These are phyloP conservation scores for Xenopus borealis DNA, from an alignment of 2,113 vertebrate genomes.

Conservation along the genomic window DNA sequence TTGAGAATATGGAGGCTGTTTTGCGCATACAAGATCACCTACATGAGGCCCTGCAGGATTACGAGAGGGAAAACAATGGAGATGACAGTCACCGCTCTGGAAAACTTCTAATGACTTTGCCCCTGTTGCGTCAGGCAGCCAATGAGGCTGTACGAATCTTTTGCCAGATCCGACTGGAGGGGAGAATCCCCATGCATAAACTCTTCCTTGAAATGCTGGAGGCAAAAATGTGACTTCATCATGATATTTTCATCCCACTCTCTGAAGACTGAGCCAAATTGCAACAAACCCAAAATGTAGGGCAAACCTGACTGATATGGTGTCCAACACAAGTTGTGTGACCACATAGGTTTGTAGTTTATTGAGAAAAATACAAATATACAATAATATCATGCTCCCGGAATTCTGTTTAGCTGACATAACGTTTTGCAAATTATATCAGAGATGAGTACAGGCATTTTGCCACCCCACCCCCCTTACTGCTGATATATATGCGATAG, in stretches of 20 bases:
- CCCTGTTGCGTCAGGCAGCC: conserved; percentile 91
- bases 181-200: conserved; percentile 99
- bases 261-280: neutral
- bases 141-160: conserved; percentile 97
- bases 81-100: conserved; percentile 94
- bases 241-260: neutral
- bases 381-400: too few species aligned
- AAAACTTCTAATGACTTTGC: conserved; percentile 96
- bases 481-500: too few species aligned
- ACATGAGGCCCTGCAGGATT: conserved; percentile 98
- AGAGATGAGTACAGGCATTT: too few species aligned
- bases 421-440: too few species aligned
- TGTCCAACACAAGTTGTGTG: neutral
- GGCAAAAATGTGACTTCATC: conserved; percentile 92
- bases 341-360: too few species aligned
- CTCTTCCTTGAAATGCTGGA: conserved; percentile 99
- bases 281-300: neutral
- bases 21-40: conserved; percentile 96
- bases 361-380: too few species aligned
- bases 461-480: too few species aligned
- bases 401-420: too few species aligned
- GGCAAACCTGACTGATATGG: neutral
- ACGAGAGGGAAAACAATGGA: conserved; percentile 88
- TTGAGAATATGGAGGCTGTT: conserved; percentile 94
- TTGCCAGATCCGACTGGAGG: conserved; percentile 97